Percentiles rank a stretch among this genome's conserved stretches.
Conservation (phyloP, 2,797 vertebrate genomes). For the Pseudotriccus pelzelni region DNA sequence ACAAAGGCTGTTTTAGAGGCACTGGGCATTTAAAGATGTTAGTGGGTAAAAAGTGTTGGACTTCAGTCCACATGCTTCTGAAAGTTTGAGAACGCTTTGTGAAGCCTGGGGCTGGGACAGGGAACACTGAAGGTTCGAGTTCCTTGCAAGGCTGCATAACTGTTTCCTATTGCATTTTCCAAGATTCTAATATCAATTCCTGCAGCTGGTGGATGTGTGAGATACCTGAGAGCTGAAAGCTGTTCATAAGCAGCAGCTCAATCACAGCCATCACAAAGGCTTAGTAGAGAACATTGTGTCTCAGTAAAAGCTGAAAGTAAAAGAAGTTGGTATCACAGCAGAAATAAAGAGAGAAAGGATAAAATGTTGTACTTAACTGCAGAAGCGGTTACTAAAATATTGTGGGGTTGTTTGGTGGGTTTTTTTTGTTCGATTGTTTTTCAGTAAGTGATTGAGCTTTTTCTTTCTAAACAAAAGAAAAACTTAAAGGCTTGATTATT, state of each 20-base stretch:
- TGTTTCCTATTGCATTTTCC: neutral
- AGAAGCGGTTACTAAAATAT: neutral
- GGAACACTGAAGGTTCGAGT: fast-evolving
- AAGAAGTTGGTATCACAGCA: neutral
- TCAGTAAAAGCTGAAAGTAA: neutral
- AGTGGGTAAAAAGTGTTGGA: neutral
- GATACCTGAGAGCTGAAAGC: neutral
- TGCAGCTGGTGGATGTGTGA: neutral
- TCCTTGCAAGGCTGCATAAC: neutral
- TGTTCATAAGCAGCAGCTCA: neutral
- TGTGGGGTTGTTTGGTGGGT: neutral
- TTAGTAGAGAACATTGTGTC: neutral
- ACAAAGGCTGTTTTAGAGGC: neutral
- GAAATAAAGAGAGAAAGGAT: neutral
- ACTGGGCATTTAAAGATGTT: neutral
- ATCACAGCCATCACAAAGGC: neutral
- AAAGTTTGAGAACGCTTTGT: neutral
- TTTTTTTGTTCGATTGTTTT: neutral
- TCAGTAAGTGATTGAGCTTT: neutral
- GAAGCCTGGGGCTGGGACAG: neutral
- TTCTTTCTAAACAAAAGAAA: slow-evolving; percentile 28
- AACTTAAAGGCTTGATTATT: slow-evolving; percentile 19
- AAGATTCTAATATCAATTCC: neutral
- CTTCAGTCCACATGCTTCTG: neutral
- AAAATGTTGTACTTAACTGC: neutral